Conservation (phyloP, 2,888 invertebrate genomes). For the Hydropsyche betteni region DNA sequence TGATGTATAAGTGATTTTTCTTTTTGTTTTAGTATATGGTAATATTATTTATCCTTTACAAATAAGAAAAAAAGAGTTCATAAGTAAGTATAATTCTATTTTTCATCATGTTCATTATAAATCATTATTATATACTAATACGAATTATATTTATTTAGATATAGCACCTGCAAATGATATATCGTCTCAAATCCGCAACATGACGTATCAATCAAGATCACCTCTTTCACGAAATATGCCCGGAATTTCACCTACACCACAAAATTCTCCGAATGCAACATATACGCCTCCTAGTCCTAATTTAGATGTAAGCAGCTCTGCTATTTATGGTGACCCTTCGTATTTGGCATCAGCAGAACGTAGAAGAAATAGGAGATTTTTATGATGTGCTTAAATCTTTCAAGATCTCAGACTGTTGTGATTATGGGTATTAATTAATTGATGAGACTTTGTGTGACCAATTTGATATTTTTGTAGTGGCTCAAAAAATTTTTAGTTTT, state of each 20-base stretch:
- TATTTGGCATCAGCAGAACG: constrained; percentile 44
- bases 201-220: constrained; percentile 43
- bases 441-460: no score
- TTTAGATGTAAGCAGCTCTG: constrained; percentile 3
- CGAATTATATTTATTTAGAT: constrained; percentile 15
- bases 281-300: constrained; percentile 9
- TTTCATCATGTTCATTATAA: not conserved
- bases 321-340: constrained; percentile 50
- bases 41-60: constrained; percentile 25
- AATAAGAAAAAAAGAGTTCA: not conserved
- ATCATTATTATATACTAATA: not conserved
- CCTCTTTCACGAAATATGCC: constrained; percentile 32
- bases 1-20: not conserved
- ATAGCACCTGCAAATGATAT: constrained; percentile 32
- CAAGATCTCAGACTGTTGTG: no score
- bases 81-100: constrained; percentile 2
- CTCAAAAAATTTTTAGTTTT: no score
- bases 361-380: constrained; percentile 44
- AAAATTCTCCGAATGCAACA: not conserved
- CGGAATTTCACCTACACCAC: not conserved
- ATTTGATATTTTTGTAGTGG: no score
- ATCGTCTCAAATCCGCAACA: constrained; percentile 38
- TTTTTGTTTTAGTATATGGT: constrained; percentile 12
- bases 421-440: no score
- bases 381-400: constrained; percentile 19